Conservation (phyloP, 2,888 invertebrate genomes). For the Ditula angustiorana region DNA sequence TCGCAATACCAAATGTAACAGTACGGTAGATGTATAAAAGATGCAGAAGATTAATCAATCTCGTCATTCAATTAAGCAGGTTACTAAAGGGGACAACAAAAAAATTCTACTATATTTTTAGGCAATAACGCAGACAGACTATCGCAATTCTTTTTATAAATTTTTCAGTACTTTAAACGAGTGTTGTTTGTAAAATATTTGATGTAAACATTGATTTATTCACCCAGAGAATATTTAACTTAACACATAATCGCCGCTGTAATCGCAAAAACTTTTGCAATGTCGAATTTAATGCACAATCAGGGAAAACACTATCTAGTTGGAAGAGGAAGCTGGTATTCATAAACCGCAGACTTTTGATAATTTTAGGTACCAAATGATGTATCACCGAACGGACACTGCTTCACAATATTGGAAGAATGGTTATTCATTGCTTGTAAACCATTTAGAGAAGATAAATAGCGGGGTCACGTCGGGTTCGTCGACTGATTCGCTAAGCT, state of each 20-base stretch:
- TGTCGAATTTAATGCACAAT: neutral
- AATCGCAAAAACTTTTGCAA: neutral
- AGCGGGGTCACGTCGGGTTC: slow-evolving; percentile 8
- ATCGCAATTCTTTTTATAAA: too few relatives aligned
- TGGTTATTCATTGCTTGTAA: neutral
- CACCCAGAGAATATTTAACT: neutral
- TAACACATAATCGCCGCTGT: neutral
- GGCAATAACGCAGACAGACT: too few relatives aligned
- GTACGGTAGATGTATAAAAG: too few relatives aligned
- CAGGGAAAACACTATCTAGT: neutral
- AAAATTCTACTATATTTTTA: too few relatives aligned
- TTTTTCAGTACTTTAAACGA: too few relatives aligned
- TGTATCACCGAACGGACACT: neutral
- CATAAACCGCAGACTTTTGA: neutral
- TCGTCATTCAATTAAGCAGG: too few relatives aligned
- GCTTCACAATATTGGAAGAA: neutral
- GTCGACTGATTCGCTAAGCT: slow-evolving; percentile 26
- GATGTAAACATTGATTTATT: too few relatives aligned
- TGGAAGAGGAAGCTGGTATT: neutral
- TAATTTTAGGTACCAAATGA: neutral
- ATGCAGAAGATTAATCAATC: too few relatives aligned
- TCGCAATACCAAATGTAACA: too few relatives aligned
- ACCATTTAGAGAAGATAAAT: neutral
- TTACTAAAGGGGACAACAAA: too few relatives aligned
- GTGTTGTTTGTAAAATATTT: too few relatives aligned